phyloP scores from a whole-genome alignment of 2,797 vertebrate genomes.

The Bovichtus variegatus region DNA sequence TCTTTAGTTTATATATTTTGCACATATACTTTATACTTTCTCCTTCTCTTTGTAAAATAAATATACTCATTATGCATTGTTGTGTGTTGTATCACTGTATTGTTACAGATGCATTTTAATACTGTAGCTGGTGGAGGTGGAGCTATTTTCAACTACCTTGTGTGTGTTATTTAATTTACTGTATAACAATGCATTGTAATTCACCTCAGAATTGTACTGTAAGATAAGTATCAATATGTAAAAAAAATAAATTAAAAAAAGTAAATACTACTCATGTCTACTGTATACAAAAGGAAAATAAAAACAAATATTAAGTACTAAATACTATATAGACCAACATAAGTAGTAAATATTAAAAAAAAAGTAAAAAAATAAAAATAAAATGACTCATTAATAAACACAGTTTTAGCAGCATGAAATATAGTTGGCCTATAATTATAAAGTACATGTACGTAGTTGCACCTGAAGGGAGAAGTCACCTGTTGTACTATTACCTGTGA shows the following conservation, averaged over 20 bases:
- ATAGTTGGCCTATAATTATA: no score
- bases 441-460: not conserved
- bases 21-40: not conserved
- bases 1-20: not conserved
- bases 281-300: no score
- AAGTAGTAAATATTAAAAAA: no score
- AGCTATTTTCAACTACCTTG: not conserved
- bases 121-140: not conserved
- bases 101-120: not conserved
- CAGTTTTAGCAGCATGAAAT: no score
- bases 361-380: no score
- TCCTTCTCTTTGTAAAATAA: not conserved
- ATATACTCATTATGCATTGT: not conserved
- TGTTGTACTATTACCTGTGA: conserved; percentile 79
- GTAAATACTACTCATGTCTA: no score
- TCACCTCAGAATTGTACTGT: not conserved
- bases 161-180: not conserved
- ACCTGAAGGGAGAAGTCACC: not conserved
- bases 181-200: not conserved
- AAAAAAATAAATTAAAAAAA: no score
- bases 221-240: not conserved
- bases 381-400: no score
- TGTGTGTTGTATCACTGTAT: not conserved
- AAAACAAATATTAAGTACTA: no score
- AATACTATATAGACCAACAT: no score